phyloP scores from a whole-genome alignment of 2,797 vertebrate species.

The Silurus aristotelis region DNA sequence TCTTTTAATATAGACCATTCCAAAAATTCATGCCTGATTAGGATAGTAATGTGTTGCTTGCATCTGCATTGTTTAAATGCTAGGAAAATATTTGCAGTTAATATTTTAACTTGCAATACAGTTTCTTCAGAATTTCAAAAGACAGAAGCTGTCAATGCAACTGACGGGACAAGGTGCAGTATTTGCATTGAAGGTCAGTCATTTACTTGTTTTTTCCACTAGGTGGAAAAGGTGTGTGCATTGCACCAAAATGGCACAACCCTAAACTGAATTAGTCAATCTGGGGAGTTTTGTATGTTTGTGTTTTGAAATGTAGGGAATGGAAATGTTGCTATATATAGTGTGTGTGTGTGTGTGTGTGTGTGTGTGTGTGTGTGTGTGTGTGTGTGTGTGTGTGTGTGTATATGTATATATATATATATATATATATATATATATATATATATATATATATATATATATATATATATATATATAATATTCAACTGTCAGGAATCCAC shows the following conservation, averaged over 20 bases:
- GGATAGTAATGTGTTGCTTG: neutral
- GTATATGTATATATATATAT: too few species aligned
- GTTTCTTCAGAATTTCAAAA: neutral
- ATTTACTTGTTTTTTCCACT: neutral
- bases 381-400: too few species aligned
- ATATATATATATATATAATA: too few species aligned
- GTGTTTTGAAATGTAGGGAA: neutral
- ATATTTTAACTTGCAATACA: neutral
- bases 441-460: too few species aligned
- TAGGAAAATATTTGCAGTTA: neutral
- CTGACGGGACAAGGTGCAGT: neutral
- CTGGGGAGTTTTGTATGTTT: neutral
- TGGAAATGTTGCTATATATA: too few species aligned
- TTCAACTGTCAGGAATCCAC: too few species aligned
- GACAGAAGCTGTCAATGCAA: neutral
- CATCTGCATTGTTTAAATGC: neutral
- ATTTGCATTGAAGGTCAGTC: neutral
- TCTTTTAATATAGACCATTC: neutral
- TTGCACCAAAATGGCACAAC: neutral
- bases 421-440: too few species aligned
- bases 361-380: too few species aligned
- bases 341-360: too few species aligned
- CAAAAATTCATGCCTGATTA: neutral
- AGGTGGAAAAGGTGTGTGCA: neutral
- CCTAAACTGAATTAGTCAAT: neutral